Base-by-base conservation (phyloP, 2,797 vertebrate species). In the Phataginus tetradactyla region DNA sequence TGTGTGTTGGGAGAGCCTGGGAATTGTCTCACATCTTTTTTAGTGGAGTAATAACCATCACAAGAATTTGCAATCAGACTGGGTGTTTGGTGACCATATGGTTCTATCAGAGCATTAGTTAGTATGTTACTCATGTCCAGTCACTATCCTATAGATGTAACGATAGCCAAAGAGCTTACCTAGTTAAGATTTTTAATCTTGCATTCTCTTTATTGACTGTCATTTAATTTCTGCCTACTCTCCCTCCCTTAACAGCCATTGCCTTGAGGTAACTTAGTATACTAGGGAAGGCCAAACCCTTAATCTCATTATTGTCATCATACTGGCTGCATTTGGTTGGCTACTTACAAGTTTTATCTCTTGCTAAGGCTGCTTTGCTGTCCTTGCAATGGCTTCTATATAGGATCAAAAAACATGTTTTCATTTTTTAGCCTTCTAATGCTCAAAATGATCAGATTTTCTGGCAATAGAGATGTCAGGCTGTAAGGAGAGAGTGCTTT, bases 381-480 rank as follows among this genome's bases (percentile, higher is more conserved):
- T n/a, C n/a, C 18, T 89, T 79, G 17, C 15, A 11, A 64, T 23
- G 37, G 12, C 55, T 93, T 91, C 37, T 89, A 49, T 86, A 91
- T 94, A 69, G 29, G 63, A 27, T 80, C 45, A 15, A 29, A 29
- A 91, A 93, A 53, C 72, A 5, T 78, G 61, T 45, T 88, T 87
- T 96, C 71, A 37, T 74, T 72, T 63, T 85, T 86, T 34, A 87
- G 77, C 59, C 17, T 68, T 87, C 45, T 45, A 15, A 64, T 53
- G 13, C 9, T 89, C 34, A 12, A 72, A 81, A 91, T 79, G 91
- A n/a, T 37, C 94, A 57, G 57, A 84, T 91, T 87, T 61, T 94
- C 77, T 81, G 49, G 6, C 61, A 96, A 57, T 94, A 84, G 17
- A 79, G 59, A 92, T 74, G 34, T 96, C 51, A 86, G 27, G 37